Conservation (phyloP, 2,888 invertebrate species). For the Clostera curtula region DNA sequence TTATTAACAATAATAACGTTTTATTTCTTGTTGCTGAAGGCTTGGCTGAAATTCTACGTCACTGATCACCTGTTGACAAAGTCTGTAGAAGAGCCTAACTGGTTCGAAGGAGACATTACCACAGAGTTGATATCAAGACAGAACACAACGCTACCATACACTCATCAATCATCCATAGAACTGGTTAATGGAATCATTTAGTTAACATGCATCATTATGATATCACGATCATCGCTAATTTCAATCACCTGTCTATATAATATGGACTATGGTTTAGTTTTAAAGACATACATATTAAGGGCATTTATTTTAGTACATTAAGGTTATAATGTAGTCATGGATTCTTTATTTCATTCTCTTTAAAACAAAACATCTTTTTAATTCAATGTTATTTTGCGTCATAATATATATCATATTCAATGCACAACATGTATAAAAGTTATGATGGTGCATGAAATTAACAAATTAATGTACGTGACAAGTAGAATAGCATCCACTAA, state of each 20-base stretch:
- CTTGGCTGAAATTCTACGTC: slow-evolving; percentile 75
- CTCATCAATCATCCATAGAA: slow-evolving; percentile 58
- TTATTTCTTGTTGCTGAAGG: slow-evolving; percentile 67
- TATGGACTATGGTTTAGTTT: slow-evolving; percentile 37
- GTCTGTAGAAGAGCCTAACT: slow-evolving; percentile 64
- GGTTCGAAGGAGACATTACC: slow-evolving; percentile 59
- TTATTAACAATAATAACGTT: slow-evolving; percentile 26
- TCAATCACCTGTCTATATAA: slow-evolving; percentile 42
- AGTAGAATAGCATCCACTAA: slow-evolving; percentile 43
- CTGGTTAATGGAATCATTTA: slow-evolving; percentile 70
- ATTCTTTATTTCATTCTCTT: slow-evolving; percentile 31
- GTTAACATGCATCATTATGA: slow-evolving; percentile 34
- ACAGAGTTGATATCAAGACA: slow-evolving; percentile 56
- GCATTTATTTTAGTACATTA: slow-evolving; percentile 25
- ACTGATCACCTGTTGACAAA: slow-evolving; percentile 69
- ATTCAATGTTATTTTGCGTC: slow-evolving; percentile 28
- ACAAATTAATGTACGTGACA: slow-evolving; percentile 35
- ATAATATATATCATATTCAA: slow-evolving; percentile 14
- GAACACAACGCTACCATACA: slow-evolving; percentile 47
- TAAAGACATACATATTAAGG: slow-evolving; percentile 37
- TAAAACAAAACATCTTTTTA: slow-evolving; percentile 29
- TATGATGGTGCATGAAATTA: slow-evolving; percentile 27
- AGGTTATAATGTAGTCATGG: slow-evolving; percentile 9
- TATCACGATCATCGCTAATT: slow-evolving; percentile 32
- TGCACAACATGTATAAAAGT: slow-evolving; percentile 12